phyloP scores from a whole-genome alignment of 2,797 vertebrate species.

The Podargus strigoides region DNA sequence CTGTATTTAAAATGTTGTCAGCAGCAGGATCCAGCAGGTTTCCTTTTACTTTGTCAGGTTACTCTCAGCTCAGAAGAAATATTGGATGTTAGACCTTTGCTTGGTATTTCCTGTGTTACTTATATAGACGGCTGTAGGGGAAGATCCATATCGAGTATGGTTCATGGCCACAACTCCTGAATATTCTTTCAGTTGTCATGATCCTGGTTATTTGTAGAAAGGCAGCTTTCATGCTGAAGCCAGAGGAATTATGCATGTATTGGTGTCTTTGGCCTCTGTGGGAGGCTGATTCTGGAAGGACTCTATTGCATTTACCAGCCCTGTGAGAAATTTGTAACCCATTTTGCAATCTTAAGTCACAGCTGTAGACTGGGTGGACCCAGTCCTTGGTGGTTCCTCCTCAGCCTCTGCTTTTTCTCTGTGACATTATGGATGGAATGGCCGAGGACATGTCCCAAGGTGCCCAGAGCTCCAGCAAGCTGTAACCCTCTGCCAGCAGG shows the following conservation, averaged over 20 bases:
- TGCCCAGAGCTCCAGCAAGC: neutral
- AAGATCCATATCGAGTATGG: neutral
- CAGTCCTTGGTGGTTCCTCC: neutral
- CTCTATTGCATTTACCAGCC: neutral
- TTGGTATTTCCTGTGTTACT: neutral
- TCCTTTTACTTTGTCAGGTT: neutral
- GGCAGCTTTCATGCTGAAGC: neutral
- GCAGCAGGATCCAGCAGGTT: neutral
- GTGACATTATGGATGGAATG: accelerated
- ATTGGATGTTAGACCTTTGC: neutral
- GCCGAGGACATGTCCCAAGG: neutral
- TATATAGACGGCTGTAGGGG: neutral
- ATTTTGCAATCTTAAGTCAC: neutral
- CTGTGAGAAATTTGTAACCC: neutral
- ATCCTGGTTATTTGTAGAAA: neutral
- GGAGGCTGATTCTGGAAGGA: neutral
- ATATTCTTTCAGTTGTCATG: neutral
- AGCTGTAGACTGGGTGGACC: neutral
- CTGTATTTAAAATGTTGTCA: neutral
- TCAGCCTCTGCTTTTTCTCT: neutral
- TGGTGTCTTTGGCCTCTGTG: neutral
- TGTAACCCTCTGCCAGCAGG: neutral
- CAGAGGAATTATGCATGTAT: neutral
- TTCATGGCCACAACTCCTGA: neutral
- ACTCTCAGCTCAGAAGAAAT: neutral